Evolutionary conservation across 1,140 invertebrate genomes (phyloP).

Genomic region (Lethrus apterus): DNA sequence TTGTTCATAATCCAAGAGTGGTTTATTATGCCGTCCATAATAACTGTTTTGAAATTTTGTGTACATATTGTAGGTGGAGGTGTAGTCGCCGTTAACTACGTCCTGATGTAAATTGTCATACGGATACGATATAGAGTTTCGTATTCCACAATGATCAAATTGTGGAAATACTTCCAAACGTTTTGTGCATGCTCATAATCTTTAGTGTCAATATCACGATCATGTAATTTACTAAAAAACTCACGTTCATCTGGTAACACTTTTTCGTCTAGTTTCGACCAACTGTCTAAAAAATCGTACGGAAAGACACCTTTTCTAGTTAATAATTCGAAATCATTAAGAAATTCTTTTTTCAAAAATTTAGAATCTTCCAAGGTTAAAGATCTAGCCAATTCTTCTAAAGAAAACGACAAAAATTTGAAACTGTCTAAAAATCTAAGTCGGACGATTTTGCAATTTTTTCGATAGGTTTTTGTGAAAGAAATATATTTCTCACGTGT

Average conservation of each 20-base stretch:
- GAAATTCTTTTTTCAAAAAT: background rate
- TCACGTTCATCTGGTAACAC: slow-evolving; percentile 28
- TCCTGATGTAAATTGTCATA: too few species aligned
- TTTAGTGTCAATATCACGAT: slow-evolving; percentile 26
- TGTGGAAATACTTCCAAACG: too few species aligned
- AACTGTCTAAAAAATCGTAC: slow-evolving; percentile 33
- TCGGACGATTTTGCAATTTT: slow-evolving; percentile 11
- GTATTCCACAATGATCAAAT: too few species aligned
- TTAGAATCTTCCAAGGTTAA: slow-evolving; percentile 16
- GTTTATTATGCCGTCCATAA: too few species aligned
- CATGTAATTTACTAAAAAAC: slow-evolving; percentile 36
- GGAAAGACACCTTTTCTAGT: slow-evolving; percentile 30
- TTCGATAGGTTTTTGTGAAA: slow-evolving; percentile 24
- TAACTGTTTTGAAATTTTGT: too few species aligned
- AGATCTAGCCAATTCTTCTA: background rate
- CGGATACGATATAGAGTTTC: too few species aligned
- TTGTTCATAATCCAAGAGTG: too few species aligned
- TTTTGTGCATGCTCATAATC: slow-evolving; percentile 41
- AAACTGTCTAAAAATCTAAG: slow-evolving; percentile 6
- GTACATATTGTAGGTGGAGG: too few species aligned
- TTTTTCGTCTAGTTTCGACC: slow-evolving; percentile 31
- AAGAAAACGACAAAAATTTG: slow-evolving; percentile 1
- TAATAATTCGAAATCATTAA: slow-evolving; percentile 15
- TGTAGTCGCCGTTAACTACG: too few species aligned
- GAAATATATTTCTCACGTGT: slow-evolving; percentile 37